Evolutionary conservation across 1,140 invertebrate genomes (phyloP), one percentile per base, ranked within the genome.

Genomic region (Drepana arcuata): DNA sequence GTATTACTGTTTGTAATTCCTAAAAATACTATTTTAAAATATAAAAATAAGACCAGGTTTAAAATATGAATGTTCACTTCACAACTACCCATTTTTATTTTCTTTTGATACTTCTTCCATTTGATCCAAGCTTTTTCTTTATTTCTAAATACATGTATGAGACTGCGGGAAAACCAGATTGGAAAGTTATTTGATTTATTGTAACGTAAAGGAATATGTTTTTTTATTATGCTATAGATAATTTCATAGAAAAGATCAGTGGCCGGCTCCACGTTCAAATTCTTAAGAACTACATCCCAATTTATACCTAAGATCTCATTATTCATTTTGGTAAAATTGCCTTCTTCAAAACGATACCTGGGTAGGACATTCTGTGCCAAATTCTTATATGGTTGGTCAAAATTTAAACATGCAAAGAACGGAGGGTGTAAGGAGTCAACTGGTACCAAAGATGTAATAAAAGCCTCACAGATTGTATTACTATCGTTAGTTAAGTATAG

Each of bases 91-190:
- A n/a, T n/a, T n/a, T n/a, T n/a, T n/a, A n/a, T n/a, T n/a, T n/a
- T n/a, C n/a, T n/a, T n/a, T n/a, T n/a, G n/a, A n/a, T n/a, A n/a
- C n/a, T n/a, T n/a, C n/a, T n/a, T n/a, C n/a, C n/a, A n/a, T n/a
- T n/a, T n/a, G n/a, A n/a, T n/a, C n/a, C n/a, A n/a, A n/a, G n/a
- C n/a, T n/a, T n/a, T n/a, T n/a, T n/a, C n/a, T n/a, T n/a, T n/a
- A n/a, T n/a, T n/a, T n/a, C n/a, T n/a, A n/a, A n/a, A n/a, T n/a
- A n/a, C n/a, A n/a, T n/a, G n/a, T n/a, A n/a, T n/a, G n/a, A n/a
- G n/a, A n/a, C n/a, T n/a, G n/a, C n/a, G 30, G 2, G 30, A 18
- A 13, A 32, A 32, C 30, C 30, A 32, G 11, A 32, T 16, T 13
- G 30, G 30, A 11, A 13, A 32, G 1, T 32, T 7, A 1, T 7